Evolutionary conservation across 2,888 invertebrate species (phyloP).

Genomic region (Scaeva pyrastri): DNA sequence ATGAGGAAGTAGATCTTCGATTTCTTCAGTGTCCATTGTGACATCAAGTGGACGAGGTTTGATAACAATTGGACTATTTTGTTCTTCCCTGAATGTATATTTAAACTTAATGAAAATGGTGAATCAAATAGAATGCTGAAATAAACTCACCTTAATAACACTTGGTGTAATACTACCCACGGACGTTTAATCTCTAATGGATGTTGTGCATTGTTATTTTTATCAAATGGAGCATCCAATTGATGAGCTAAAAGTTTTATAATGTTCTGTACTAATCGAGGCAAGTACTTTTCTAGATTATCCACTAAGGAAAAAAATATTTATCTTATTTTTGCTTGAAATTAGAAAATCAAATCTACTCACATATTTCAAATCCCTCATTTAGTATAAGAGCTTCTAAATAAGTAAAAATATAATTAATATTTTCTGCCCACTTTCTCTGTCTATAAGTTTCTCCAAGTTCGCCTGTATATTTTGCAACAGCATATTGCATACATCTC

Average conservation of each 20-base stretch:
- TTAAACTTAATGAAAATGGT: not conserved
- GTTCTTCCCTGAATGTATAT: slow-evolving; percentile 86
- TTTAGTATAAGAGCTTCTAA: slow-evolving; percentile 85
- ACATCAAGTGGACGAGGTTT: slow-evolving; percentile 76
- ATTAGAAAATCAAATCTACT: slow-evolving; percentile 76
- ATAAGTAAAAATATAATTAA: slow-evolving; percentile 83
- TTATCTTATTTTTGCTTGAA: no score
- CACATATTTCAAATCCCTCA: slow-evolving; percentile 85
- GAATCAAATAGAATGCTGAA: not conserved
- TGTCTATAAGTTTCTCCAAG: slow-evolving; percentile 81
- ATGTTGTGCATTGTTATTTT: slow-evolving; percentile 87
- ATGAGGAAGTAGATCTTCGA: slow-evolving; percentile 87
- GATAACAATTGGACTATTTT: slow-evolving; percentile 86
- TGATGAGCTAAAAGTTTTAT: slow-evolving; percentile 91
- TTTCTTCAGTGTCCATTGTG: slow-evolving; percentile 82
- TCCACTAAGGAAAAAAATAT: no score
- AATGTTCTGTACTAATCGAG: slow-evolving; percentile 90
- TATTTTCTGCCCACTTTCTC: slow-evolving; percentile 84
- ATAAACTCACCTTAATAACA: slow-evolving; percentile 87
- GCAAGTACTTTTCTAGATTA: slow-evolving; percentile 86
- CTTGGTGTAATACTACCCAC: slow-evolving; percentile 93
- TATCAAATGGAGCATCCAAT: slow-evolving; percentile 87
- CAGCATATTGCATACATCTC: slow-evolving; percentile 89
- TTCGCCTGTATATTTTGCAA: slow-evolving; percentile 86
- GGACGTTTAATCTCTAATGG: slow-evolving; percentile 90